These are phyloP conservation scores for Parapsyche elsis DNA, from an alignment of 1,140 invertebrate species.

Conservation along the genomic window DNA sequence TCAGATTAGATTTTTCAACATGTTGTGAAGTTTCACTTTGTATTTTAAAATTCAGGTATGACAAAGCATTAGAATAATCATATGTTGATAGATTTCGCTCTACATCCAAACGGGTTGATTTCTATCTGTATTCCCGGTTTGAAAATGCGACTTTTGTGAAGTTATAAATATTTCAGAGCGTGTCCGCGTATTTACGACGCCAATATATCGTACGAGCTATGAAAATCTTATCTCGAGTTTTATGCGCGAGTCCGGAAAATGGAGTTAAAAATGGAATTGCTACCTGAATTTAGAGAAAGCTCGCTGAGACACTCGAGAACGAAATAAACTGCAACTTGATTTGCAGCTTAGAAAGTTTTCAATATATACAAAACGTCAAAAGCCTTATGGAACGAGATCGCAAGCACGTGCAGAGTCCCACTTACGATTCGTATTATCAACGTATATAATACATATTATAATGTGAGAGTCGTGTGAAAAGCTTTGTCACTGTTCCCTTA, in stretches of 20 bases:
- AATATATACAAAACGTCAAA: neutral
- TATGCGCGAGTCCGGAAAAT: neutral
- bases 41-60: no score
- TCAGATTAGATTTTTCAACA: no score
- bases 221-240: neutral
- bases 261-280: neutral
- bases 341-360: neutral
- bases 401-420: no score
- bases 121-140: no score
- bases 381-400: no score
- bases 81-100: neutral
- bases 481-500: no score
- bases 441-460: no score
- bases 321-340: neutral
- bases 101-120: no score
- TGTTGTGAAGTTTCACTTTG: no score
- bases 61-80: neutral
- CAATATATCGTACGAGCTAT: neutral
- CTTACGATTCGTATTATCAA: no score
- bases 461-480: no score
- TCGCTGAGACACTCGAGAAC: neutral
- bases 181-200: neutral
- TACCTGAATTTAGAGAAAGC: neutral
- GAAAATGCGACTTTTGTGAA: neutral
- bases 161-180: conserved; percentile 7